Evolutionary conservation across 1,140 invertebrate genomes (phyloP).

Genomic region (Lepidurus apus): DNA sequence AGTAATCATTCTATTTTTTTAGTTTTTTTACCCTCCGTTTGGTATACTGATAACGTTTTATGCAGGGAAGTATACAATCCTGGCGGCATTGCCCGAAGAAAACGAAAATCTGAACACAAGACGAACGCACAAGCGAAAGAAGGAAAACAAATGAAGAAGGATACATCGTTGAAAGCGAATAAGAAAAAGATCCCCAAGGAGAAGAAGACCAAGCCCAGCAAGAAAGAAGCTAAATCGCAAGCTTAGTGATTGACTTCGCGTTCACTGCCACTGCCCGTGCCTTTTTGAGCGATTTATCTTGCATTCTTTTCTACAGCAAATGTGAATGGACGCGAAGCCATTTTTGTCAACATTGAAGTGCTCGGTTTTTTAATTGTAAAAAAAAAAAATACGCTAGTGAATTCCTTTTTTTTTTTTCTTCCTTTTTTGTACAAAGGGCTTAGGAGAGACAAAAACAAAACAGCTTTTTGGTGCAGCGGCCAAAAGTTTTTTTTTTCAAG

Average conservation of each 20-base stretch:
- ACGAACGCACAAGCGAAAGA: background rate
- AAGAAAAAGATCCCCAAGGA: background rate
- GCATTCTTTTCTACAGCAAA: background rate
- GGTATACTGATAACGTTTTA: background rate
- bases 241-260: background rate
- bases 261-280: background rate
- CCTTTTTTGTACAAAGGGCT: constrained; percentile 4
- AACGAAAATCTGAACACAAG: constrained; percentile 9
- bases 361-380: background rate
- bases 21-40: background rate
- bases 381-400: constrained; percentile 5
- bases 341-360: background rate
- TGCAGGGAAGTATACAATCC: background rate
- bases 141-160: background rate
- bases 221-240: constrained; percentile 7
- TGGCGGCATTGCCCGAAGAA: background rate
- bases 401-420: background rate
- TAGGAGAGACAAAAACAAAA: background rate
- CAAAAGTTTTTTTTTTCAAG: background rate
- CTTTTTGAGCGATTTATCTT: background rate
- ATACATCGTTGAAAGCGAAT: background rate
- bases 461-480: background rate
- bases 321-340: background rate
- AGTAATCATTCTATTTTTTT: background rate
- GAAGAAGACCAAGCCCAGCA: constrained; percentile 3